Evolutionary conservation across 2,797 vertebrate genomes (phyloP).

Genomic region (Danio choprae): DNA sequence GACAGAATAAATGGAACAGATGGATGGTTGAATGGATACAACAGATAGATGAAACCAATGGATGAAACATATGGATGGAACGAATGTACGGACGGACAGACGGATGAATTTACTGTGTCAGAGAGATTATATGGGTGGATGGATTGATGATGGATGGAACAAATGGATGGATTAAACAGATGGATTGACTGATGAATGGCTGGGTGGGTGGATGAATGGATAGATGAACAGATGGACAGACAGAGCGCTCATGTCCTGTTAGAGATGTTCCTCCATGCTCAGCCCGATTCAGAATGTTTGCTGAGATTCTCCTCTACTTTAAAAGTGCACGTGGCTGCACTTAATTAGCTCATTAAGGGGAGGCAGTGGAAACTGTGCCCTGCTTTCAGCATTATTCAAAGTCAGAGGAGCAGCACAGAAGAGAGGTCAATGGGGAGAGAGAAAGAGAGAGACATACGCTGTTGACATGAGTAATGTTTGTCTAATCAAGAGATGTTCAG

Average conservation of each 20-base stretch:
- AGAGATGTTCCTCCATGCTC: constrained; percentile 10
- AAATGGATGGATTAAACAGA: too few species aligned
- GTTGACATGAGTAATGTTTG: constrained; percentile 49
- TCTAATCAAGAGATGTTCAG: constrained; percentile 28
- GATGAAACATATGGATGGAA: too few species aligned
- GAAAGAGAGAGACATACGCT: constrained; percentile 15
- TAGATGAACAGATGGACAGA: too few species aligned
- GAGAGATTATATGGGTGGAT: too few species aligned
- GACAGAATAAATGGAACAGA: too few species aligned
- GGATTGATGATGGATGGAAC: too few species aligned
- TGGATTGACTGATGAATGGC: too few species aligned
- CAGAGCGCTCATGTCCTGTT: neutral
- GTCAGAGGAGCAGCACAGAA: constrained; percentile 48
- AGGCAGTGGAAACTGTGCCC: constrained; percentile 25
- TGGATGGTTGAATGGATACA: too few species aligned
- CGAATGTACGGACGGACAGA: too few species aligned
- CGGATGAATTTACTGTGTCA: too few species aligned
- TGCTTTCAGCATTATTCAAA: constrained; percentile 48
- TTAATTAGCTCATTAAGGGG: constrained; percentile 60
- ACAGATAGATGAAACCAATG: too few species aligned
- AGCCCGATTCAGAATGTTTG: constrained; percentile 10
- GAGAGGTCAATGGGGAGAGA: constrained; percentile 44
- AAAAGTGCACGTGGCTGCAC: constrained; percentile 23
- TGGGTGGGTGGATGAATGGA: too few species aligned
- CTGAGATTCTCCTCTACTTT: constrained; percentile 36